These are phyloP conservation scores for Sycophila texana DNA, from an alignment of 2,888 invertebrate species.

Conservation along the genomic window DNA sequence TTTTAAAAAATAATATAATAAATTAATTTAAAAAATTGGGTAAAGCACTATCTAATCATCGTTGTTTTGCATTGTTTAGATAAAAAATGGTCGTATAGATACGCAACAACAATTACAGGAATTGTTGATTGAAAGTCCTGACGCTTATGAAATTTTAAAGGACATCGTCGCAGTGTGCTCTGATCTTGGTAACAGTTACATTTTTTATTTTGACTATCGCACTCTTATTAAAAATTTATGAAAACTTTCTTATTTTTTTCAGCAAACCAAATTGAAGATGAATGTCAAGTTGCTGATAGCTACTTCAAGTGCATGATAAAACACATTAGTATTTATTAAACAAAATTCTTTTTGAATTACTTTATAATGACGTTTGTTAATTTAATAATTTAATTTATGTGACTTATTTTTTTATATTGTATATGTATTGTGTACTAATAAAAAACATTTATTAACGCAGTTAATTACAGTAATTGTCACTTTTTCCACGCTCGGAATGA, in stretches of 20 bases:
- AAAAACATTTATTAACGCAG: neutral
- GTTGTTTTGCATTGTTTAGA: neutral
- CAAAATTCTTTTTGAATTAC: neutral
- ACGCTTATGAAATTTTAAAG: neutral
- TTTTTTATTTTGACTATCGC: neutral
- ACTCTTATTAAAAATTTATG: neutral
- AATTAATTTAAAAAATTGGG: neutral
- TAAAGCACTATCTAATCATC: neutral
- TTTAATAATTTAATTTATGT: neutral
- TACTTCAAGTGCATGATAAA: conserved; percentile 31
- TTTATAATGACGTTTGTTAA: neutral
- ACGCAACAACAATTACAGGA: conserved; percentile 13
- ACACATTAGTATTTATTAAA: neutral
- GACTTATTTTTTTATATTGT: neutral
- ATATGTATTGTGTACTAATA: neutral
- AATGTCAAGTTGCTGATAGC: conserved; percentile 25
- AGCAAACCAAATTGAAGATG: conserved; percentile 28
- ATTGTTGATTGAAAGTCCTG: neutral
- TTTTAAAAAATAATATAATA: too few species aligned
- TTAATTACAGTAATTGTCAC: neutral
- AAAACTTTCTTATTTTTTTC: neutral
- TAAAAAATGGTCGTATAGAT: conserved; percentile 21
- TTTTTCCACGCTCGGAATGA: neutral
- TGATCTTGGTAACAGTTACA: neutral
- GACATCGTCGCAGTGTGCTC: conserved; percentile 14